Evolutionary conservation across 2,888 invertebrate genomes (phyloP), one percentile per base, ranked within the genome.

Genomic region (Folsomia manolachei): DNA sequence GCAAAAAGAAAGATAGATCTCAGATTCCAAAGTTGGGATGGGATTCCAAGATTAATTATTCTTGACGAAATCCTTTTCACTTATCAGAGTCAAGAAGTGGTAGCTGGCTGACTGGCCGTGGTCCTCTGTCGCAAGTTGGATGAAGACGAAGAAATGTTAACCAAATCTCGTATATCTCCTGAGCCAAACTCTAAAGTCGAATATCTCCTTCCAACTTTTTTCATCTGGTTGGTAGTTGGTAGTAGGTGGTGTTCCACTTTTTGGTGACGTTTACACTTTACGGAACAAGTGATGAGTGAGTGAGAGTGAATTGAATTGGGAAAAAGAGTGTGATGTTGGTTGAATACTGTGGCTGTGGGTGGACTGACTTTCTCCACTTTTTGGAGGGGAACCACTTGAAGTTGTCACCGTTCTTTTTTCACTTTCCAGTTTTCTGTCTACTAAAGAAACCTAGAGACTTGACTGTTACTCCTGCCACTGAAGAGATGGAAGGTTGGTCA

Each of bases 41-140:
- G 18, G 56, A 56, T 56, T 51, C 60, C 68, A 71, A 63, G 73
- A 73, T 73, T 73, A 73, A 73, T 73, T 73, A 73, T 73, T 73
- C 70, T 39, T 71, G 67, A 60, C 51, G 71, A 65, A 73, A 69
- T 71, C 68, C 71, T 27, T 66, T 73, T 73, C 73, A 70, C 69
- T 71, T 65, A 73, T 73, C 73, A 64, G 63, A 72, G 66, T 66
- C 39, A 63, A 21, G 39, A 39, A 14, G 7, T 9, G 4, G 39
- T 4, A 39, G 14, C 7, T 39, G 39, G 14, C n/a, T n/a, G n/a
- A n/a, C n/a, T 39, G 39, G 39, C 14, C 39, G 7, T 39, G 7
- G 14, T 39, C 39, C 39, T 39, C n/a, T 39, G 39, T 39, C 39
- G 39, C 39, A 4, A 39, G 39, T 39, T 14, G n/a, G n/a, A n/a